Conservation (phyloP, 1,140 invertebrate genomes). For the Potamilus streckersoni region DNA sequence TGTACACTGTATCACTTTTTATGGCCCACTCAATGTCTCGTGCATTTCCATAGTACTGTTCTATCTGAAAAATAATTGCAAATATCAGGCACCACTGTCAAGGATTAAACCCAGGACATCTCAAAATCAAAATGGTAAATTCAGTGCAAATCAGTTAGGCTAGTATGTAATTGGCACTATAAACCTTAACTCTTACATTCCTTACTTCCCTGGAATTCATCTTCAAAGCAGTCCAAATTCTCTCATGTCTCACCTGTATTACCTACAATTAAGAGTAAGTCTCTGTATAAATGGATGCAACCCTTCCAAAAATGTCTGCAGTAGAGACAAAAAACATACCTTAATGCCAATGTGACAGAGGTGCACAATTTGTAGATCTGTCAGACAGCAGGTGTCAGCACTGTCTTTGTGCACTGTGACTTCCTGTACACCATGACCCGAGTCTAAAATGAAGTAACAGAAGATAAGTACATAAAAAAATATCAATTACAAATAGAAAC, state of each 20-base stretch:
- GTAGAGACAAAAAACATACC: conserved; percentile 34
- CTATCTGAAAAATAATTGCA: conserved; percentile 68
- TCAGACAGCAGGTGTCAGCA: conserved; percentile 68
- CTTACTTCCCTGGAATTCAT: neutral
- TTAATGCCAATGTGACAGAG: conserved; percentile 44
- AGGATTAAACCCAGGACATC: neutral
- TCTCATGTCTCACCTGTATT: neutral
- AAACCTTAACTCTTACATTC: neutral
- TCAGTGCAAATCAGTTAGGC: neutral
- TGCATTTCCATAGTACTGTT: conserved; percentile 75
- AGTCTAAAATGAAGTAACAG: conserved; percentile 30
- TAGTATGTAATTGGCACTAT: neutral
- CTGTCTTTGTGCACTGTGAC: conserved; percentile 17
- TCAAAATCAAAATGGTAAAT: neutral
- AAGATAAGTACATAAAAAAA: neutral
- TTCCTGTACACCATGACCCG: conserved; percentile 49
- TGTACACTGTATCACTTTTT: conserved; percentile 44
- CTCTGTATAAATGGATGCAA: neutral
- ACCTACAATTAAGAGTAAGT: neutral
- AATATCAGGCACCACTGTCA: neutral
- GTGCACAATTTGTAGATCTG: conserved; percentile 53
- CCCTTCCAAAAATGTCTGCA: neutral
- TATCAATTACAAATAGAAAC: neutral
- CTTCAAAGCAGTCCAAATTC: neutral
- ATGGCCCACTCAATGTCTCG: conserved; percentile 81